phyloP scores from a whole-genome alignment of 2,797 vertebrate species.

The Percopsis omiscomaycus region DNA sequence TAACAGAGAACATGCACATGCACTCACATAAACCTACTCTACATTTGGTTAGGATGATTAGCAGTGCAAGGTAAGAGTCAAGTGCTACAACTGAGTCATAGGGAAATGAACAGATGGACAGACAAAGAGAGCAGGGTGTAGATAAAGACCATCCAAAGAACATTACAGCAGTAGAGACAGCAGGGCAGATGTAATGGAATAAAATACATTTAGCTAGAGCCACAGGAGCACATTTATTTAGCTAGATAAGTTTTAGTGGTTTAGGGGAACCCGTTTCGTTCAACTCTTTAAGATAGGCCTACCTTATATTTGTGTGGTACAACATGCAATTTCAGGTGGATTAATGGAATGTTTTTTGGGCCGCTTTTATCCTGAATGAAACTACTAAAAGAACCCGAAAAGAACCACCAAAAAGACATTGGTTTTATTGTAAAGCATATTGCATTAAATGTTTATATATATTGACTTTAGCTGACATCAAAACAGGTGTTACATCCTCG shows the following conservation, averaged over 20 bases:
- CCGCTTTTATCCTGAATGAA: too few relatives aligned
- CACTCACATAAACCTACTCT: background rate
- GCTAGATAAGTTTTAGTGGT: conserved; percentile 12
- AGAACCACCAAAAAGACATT: too few relatives aligned
- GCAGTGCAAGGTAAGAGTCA: conserved; percentile 46
- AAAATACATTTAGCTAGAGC: conserved; percentile 60
- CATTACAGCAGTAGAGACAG: conserved; percentile 48
- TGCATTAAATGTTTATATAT: too few relatives aligned
- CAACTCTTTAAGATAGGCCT: too few relatives aligned
- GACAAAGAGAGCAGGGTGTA: conserved; percentile 47
- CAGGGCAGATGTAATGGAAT: conserved; percentile 68
- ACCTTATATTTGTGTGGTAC: too few relatives aligned
- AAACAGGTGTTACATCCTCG: too few relatives aligned
- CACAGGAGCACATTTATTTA: conserved; percentile 64
- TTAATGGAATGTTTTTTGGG: too few relatives aligned
- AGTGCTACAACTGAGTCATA: conserved; percentile 51
- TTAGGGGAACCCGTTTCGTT: too few relatives aligned
- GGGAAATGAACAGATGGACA: conserved; percentile 60
- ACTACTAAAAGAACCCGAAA: too few relatives aligned
- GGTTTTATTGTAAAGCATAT: too few relatives aligned
- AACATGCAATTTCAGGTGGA: too few relatives aligned
- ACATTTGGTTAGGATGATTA: conserved; percentile 37
- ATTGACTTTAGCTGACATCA: too few relatives aligned
- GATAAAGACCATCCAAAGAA: conserved; percentile 57
- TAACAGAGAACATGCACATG: background rate